phyloP scores from a whole-genome alignment of 2,797 vertebrate species.

The Holocentrus rufus region DNA sequence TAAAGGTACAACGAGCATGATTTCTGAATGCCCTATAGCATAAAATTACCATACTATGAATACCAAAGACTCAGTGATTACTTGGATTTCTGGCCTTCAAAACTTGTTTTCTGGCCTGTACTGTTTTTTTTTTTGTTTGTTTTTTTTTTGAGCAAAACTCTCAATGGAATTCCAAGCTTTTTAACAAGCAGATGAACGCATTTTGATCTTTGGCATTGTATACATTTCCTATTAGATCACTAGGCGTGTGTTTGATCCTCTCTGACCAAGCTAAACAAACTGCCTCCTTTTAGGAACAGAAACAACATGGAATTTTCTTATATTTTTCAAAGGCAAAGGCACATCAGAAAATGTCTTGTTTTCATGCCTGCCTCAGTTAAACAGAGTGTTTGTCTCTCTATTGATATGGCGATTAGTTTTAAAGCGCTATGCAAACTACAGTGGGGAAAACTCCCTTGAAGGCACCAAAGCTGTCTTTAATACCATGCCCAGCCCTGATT shows the following conservation, averaged over 20 bases:
- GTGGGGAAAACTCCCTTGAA: slow-evolving; percentile 42
- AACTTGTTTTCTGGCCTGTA: slow-evolving; percentile 11
- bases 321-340: slow-evolving; percentile 1
- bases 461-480: slow-evolving; percentile 59
- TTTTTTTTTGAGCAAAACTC: neutral
- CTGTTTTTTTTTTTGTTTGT: slow-evolving; percentile 6
- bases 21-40: slow-evolving; percentile 2
- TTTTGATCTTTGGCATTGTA: neutral
- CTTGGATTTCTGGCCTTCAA: slow-evolving; percentile 49
- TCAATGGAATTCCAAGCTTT: neutral
- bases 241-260: neutral
- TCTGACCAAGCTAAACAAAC: slow-evolving; percentile 5
- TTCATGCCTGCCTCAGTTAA: slow-evolving; percentile 18
- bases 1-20: slow-evolving; percentile 1
- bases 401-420: slow-evolving; percentile 41
- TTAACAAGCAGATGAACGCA: slow-evolving; percentile 16
- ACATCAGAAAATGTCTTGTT: slow-evolving; percentile 14
- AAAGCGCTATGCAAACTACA: slow-evolving; percentile 38
- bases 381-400: slow-evolving; percentile 23
- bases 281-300: neutral
- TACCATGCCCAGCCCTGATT: slow-evolving; percentile 57
- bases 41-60: slow-evolving; percentile 47
- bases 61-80: slow-evolving; percentile 44
- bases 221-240: slow-evolving; percentile 21
- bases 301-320: neutral